Evolutionary conservation across 2,888 invertebrate species (phyloP).

Genomic region (Vannuccia rotundouncinata): DNA sequence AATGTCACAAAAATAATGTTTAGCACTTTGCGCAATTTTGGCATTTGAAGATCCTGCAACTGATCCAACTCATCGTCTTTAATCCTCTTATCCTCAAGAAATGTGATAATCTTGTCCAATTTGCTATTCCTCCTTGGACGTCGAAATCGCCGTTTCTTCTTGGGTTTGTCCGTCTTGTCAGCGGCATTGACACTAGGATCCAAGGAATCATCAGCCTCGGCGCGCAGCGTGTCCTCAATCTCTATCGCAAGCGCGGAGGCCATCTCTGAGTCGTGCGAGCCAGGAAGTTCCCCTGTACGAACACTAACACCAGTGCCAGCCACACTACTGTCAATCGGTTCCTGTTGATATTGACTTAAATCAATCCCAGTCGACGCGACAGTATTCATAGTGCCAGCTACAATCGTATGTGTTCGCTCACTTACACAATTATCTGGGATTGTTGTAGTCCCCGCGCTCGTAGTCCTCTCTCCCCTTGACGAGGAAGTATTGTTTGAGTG

Average conservation of each 20-base stretch:
- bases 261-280: not conserved
- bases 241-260: not conserved
- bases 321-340: not conserved
- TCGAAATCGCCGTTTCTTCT: constrained; percentile 5
- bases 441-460: not conserved
- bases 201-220: not conserved
- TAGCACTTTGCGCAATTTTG: constrained; percentile 28
- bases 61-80: constrained; percentile 36
- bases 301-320: not conserved
- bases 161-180: not conserved
- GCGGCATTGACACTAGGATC: not conserved
- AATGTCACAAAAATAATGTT: constrained; percentile 35
- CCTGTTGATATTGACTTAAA: not conserved
- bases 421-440: not conserved
- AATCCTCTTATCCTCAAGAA: constrained; percentile 35
- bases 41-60: constrained; percentile 35
- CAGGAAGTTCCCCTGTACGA: not conserved
- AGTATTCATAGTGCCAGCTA: not conserved
- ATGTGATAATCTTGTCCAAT: constrained; percentile 20
- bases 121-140: constrained; percentile 31
- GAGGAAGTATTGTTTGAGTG: not conserved
- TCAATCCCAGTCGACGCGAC: not conserved
- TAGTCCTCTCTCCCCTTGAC: not conserved
- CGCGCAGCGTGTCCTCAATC: not conserved
- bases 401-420: not conserved